These are phyloP conservation scores for Nephrotoma appendiculata DNA, from an alignment of 2,888 invertebrate species.

Conservation along the genomic window DNA sequence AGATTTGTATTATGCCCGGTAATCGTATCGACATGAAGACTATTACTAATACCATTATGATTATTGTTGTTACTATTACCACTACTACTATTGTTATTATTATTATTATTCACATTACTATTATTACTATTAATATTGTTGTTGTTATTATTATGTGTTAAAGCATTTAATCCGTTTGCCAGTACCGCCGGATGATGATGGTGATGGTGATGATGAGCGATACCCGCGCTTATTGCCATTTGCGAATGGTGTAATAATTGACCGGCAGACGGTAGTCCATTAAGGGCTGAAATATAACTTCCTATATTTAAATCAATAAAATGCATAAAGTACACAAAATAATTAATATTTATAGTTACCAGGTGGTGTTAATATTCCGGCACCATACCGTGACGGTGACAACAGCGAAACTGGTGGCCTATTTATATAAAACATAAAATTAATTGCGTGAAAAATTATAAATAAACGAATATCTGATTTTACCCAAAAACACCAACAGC, in stretches of 20 bases:
- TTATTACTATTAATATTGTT: slow-evolving; percentile 17
- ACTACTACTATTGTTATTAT: slow-evolving; percentile 14
- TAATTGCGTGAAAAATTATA: not conserved
- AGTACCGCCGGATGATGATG: slow-evolving; percentile 21
- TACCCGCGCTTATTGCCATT: slow-evolving; percentile 15
- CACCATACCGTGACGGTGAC: slow-evolving; percentile 52
- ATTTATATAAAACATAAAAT: slow-evolving; percentile 21
- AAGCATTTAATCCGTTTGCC: slow-evolving; percentile 21
- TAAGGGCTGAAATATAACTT: slow-evolving; percentile 10
- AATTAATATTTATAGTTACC: slow-evolving; percentile 11
- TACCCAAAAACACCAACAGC: slow-evolving; percentile 93
- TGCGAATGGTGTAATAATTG: slow-evolving; percentile 30
- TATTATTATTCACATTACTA: slow-evolving; percentile 18
- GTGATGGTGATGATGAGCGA: slow-evolving; percentile 8
- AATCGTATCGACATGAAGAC: not conserved
- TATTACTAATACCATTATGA: slow-evolving; percentile 6
- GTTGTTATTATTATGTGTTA: slow-evolving; percentile 14
- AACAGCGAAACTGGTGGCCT: slow-evolving; percentile 70
- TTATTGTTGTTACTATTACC: slow-evolving; percentile 17
- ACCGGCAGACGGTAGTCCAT: slow-evolving; percentile 21
- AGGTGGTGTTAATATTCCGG: slow-evolving; percentile 42
- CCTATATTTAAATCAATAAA: not conserved
- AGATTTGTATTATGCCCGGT: not conserved
- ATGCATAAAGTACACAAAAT: slow-evolving; percentile 23
- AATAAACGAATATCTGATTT: slow-evolving; percentile 23